Evolutionary conservation across 2,888 invertebrate genomes (phyloP).

Genomic region (Phaedon cochleariae): DNA sequence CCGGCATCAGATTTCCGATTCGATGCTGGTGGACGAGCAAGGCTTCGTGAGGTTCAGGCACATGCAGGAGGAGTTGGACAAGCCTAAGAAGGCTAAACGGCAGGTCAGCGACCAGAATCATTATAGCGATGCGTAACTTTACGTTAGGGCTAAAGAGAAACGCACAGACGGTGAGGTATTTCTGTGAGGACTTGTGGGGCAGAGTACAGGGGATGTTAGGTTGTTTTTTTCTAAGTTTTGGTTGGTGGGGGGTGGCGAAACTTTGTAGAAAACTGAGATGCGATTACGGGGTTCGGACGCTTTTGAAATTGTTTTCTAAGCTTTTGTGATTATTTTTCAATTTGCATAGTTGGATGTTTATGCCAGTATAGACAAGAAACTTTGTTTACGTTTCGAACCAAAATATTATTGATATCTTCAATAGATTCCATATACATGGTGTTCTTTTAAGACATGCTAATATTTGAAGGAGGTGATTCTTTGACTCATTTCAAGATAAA

Average conservation of each 20-base stretch:
- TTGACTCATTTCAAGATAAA: no score
- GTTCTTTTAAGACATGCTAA: no score
- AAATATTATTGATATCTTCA: no score
- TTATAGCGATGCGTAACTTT: conserved; percentile 59
- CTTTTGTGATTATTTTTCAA: no score
- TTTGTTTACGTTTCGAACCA: no score
- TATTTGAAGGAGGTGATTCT: no score
- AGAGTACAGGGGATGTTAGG: conserved; percentile 41
- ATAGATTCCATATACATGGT: no score
- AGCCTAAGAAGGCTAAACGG: conserved; percentile 55
- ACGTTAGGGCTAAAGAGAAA: conserved; percentile 49
- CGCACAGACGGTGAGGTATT: conserved; percentile 50
- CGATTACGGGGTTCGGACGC: no score
- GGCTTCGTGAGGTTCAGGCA: conserved; percentile 88
- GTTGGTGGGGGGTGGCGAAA: conserved; percentile 18
- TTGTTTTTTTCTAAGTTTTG: no score
- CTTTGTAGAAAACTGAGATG: conserved; percentile 22
- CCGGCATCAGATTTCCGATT: conserved; percentile 63
- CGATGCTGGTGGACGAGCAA: conserved; percentile 91
- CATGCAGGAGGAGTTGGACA: conserved; percentile 58
- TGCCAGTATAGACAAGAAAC: no score
- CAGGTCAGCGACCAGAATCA: conserved; percentile 55
- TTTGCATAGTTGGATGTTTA: no score
- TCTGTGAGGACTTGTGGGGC: conserved; percentile 39
- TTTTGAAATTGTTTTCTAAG: no score